Evolutionary conservation across 2,888 invertebrate genomes (phyloP), one percentile per base, ranked within the genome.

Genomic region (Leucozona laternaria): DNA sequence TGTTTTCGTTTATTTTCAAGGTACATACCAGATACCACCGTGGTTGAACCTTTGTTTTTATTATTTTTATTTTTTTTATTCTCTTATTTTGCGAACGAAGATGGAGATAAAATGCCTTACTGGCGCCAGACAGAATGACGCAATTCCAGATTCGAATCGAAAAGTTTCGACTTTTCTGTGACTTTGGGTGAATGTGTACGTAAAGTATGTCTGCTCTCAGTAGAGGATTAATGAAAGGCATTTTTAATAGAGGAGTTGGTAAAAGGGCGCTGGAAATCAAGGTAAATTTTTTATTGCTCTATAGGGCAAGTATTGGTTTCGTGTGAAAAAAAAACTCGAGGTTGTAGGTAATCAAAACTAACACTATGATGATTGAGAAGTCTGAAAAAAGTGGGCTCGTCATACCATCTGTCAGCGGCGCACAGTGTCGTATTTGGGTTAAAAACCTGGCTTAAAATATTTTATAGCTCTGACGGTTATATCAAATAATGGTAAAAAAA

Each of bases 71-170:
- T 17, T 17, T 53, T 31, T 60, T 79, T 48, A 50, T 64, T 50
- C 40, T 48, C 25, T 58, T 71, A 53, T 84, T 80, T 80, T 72
- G 20, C 37, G 17, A 76, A 64, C 8, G 7, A 31, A 62, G 66
- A 76, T 48, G 60, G 77, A 85, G 80, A 80, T 77, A 64, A 77
- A 85, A 80, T 80, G 84, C 40, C 71, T 85, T 80, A 70, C 76
- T 80, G 85, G 85, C 75, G 85, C 85, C 85, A 85, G 85, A 85
- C 85, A 80, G 53, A 58, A 77, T 28, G 80, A 58, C 85, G 80
- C 71, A n/a, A 62, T 62, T 40, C 85, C 68, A 80, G 76, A 77
- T 80, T 80, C 75, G 76, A 84, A 84, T 84, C 72, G 76, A 80
- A 80, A 84, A 85, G 85, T 85, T 85, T 77, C 17, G 71, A 40